Conservation (phyloP, 2,888 invertebrate genomes). For the Nemurella pictetii region DNA sequence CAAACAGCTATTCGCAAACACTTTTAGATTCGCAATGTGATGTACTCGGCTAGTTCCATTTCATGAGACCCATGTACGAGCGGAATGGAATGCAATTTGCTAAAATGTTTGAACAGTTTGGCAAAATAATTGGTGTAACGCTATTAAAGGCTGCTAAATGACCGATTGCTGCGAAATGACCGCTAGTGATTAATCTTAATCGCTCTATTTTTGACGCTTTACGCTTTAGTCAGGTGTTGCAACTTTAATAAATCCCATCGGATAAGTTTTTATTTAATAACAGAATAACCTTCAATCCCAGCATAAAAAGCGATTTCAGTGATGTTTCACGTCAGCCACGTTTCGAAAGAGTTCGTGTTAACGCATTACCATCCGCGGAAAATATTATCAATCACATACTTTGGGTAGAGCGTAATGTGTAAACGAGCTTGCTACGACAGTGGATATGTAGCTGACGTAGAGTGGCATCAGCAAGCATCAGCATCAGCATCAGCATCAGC, state of each 20-base stretch:
- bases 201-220: neutral
- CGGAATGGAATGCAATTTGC: neutral
- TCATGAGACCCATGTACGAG: neutral
- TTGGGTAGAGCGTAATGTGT: no score
- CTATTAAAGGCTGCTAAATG: neutral
- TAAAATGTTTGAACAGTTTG: neutral
- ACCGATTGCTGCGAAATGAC: neutral
- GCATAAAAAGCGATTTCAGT: neutral
- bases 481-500: no score
- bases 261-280: neutral
- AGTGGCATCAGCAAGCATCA: no score
- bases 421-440: no score
- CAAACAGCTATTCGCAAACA: neutral
- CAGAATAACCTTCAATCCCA: neutral
- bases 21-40: neutral
- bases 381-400: no score
- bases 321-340: neutral
- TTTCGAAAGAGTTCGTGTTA: neutral
- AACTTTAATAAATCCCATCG: neutral
- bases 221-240: neutral
- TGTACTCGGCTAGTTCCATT: neutral
- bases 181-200: neutral
- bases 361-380: no score
- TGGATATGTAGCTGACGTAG: no score
- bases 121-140: neutral